Percentiles rank a stretch among this genome's conserved stretches.
Conservation (phyloP, 2,797 vertebrate species). For the Catostomus latipinnis region DNA sequence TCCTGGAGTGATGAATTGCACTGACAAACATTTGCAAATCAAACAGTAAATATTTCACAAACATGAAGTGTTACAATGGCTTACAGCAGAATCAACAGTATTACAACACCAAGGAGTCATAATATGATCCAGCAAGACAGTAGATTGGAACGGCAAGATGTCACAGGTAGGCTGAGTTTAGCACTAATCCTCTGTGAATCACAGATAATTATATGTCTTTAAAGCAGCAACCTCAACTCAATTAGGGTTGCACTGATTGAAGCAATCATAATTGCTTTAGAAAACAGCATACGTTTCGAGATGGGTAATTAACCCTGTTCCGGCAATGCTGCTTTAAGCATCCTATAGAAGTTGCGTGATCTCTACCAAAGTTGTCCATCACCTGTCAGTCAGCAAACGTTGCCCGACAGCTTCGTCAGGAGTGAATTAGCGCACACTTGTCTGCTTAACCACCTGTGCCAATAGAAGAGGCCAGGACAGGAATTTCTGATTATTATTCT, state of each 20-base stretch:
- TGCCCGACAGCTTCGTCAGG: slow-evolving; percentile 47
- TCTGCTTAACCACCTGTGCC: slow-evolving; percentile 52
- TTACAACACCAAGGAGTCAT: slow-evolving; percentile 18
- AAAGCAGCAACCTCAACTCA: slow-evolving; percentile 49
- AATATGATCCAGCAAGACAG: slow-evolving; percentile 19
- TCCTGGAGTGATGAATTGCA: slow-evolving; percentile 1
- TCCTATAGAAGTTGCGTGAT: slow-evolving; percentile 51
- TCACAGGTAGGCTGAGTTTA: slow-evolving; percentile 44
- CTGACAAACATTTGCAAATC: slow-evolving; percentile 2
- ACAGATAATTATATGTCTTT: slow-evolving; percentile 64
- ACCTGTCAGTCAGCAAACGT: slow-evolving; percentile 56
- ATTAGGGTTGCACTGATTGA: slow-evolving; percentile 56
- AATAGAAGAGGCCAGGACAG: background rate
- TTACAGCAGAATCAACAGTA: slow-evolving; percentile 14
- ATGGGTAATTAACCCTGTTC: slow-evolving; percentile 58
- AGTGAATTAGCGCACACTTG: slow-evolving; percentile 55
- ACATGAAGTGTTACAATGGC: slow-evolving; percentile 16
- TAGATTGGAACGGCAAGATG: slow-evolving; percentile 32
- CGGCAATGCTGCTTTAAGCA: slow-evolving; percentile 26
- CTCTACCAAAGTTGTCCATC: slow-evolving; percentile 51
- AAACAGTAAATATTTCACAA: slow-evolving; percentile 14
- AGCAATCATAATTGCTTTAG: slow-evolving; percentile 61
- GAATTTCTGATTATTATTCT: slow-evolving; percentile 9
- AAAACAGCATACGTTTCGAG: slow-evolving; percentile 56
- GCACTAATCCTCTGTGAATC: slow-evolving; percentile 59